Percentiles rank a stretch among this genome's conserved stretches.
These are phyloP conservation scores for Asobara japonica DNA, from an alignment of 1,140 invertebrate genomes.

Conservation along the genomic window DNA sequence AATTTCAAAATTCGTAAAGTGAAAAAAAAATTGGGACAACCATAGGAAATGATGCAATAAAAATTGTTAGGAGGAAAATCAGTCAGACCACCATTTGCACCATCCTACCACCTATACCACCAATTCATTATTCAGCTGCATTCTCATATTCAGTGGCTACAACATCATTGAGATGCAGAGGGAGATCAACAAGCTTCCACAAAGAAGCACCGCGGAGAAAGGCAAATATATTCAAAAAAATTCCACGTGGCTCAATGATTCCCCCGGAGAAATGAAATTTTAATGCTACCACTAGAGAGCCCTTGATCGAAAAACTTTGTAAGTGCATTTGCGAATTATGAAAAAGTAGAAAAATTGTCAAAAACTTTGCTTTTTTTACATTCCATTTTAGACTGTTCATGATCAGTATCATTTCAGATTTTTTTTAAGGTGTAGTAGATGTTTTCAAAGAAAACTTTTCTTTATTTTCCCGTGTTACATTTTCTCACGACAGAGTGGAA, in stretches of 20 bases:
- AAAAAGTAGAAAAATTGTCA: neutral
- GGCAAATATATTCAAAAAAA: constrained; percentile 15
- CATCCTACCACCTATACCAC: neutral
- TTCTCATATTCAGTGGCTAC: neutral
- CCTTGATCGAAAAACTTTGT: constrained; percentile 10
- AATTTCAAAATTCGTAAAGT: too few relatives aligned
- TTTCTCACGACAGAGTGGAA: neutral
- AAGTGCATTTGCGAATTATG: neutral
- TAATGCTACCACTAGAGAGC: neutral
- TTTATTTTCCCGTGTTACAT: neutral
- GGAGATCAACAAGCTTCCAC: neutral
- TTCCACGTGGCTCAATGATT: constrained; percentile 20
- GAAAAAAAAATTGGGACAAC: too few relatives aligned
- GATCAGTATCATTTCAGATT: too few relatives aligned
- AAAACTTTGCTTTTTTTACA: neutral
- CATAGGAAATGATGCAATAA: too few relatives aligned
- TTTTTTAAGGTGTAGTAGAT: too few relatives aligned
- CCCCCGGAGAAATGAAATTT: constrained; percentile 21
- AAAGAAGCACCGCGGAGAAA: neutral
- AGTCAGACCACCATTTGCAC: neutral
- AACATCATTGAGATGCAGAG: constrained; percentile 5
- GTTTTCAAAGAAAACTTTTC: too few relatives aligned
- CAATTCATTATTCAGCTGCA: constrained; percentile 5
- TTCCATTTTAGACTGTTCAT: too few relatives aligned
- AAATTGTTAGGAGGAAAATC: too few relatives aligned